These are phyloP conservation scores for Procambarus virginalis DNA, from an alignment of 1,140 invertebrate genomes.

Conservation along the genomic window DNA sequence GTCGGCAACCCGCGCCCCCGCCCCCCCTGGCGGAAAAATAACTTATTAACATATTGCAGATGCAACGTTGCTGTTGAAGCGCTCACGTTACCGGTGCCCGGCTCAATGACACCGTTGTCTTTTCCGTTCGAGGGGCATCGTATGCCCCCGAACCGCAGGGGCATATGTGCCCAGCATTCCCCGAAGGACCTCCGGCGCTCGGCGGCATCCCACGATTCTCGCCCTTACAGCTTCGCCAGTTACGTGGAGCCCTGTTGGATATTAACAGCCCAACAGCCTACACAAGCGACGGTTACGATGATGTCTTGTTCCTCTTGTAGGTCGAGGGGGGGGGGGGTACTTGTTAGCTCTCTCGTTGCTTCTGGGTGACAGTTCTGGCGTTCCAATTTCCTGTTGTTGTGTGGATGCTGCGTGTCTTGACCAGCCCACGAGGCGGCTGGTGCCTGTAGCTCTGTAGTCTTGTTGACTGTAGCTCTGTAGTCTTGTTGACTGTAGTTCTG, in stretches of 20 bases:
- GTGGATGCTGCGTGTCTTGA: no score
- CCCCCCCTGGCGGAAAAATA: slow-evolving; percentile 43
- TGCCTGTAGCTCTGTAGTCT: no score
- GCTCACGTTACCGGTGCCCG: slow-evolving; percentile 48
- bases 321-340: background rate
- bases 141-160: no score
- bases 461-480: no score
- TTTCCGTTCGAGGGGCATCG: background rate
- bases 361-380: no score
- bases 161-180: no score
- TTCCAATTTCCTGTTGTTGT: no score
- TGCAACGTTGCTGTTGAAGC: slow-evolving; percentile 46
- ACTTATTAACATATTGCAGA: slow-evolving; percentile 66
- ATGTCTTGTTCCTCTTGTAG: background rate
- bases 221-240: background rate
- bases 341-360: no score
- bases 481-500: no score
- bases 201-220: background rate
- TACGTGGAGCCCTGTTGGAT: background rate
- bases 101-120: slow-evolving; percentile 20
- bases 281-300: background rate
- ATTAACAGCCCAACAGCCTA: background rate
- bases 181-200: background rate
- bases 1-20: slow-evolving; percentile 3
- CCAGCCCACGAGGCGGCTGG: no score